A percentile compares a stretch with the other conserved stretches of the same genome.
Conservation (phyloP, 2,797 vertebrate species). For the Avahi laniger region DNA sequence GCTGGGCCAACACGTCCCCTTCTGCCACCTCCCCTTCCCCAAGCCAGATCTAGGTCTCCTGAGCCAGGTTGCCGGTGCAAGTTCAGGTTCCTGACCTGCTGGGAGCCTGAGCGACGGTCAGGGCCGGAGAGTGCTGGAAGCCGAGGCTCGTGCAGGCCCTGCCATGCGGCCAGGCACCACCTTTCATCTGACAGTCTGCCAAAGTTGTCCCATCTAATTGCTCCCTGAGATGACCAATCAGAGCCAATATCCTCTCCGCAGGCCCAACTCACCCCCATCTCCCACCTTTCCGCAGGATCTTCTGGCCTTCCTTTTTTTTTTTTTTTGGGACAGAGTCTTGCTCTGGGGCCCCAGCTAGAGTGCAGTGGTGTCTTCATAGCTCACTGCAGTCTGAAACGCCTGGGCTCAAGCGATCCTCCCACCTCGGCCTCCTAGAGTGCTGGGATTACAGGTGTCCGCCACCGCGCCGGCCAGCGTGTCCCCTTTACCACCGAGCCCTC, state of each 20-base stretch:
- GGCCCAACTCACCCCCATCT: neutral
- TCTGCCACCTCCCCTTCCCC: neutral
- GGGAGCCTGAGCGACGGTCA: neutral
- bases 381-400: too few species aligned
- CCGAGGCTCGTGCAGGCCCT: neutral
- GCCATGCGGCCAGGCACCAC: too few species aligned
- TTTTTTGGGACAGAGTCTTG: too few species aligned
- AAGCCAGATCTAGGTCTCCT: fast-evolving
- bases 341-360: too few species aligned
- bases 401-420: too few species aligned
- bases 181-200: neutral
- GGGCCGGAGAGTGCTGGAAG: neutral
- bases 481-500: neutral
- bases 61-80: neutral
- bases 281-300: neutral
- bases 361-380: too few species aligned
- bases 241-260: neutral
- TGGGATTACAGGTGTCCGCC: too few species aligned
- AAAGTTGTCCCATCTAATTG: neutral
- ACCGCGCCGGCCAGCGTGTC: neutral
- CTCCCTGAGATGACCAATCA: neutral
- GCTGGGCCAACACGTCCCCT: neutral
- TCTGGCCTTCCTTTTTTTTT: neutral
- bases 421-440: too few species aligned
- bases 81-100: neutral